phyloP scores from a whole-genome alignment of 1,140 invertebrate species.

The Cydia pomonella region DNA sequence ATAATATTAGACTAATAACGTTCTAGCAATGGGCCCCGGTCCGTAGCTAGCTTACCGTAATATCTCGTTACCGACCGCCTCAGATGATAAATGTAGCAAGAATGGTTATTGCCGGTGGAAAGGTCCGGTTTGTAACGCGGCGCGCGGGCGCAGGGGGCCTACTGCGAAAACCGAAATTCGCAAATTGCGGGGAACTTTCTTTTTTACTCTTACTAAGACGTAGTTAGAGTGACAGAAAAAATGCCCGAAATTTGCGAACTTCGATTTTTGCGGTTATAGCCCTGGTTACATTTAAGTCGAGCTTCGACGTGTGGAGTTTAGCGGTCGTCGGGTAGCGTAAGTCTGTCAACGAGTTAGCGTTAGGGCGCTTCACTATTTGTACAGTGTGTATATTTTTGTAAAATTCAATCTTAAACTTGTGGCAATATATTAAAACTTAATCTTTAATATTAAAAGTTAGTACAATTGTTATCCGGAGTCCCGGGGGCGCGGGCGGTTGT shows the following conservation, averaged over 20 bases:
- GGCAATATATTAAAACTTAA: slow-evolving; percentile 72
- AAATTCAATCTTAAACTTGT: slow-evolving; percentile 73
- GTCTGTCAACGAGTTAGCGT: slow-evolving; percentile 77
- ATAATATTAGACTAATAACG: no score
- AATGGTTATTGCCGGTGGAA: background rate
- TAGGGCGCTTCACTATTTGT: slow-evolving; percentile 72
- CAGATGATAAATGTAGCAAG: background rate
- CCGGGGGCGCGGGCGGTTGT: slow-evolving; percentile 35
- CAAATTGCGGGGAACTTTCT: no score
- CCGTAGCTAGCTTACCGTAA: no score
- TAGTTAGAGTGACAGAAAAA: no score
- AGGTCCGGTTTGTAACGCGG: background rate
- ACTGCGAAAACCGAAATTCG: no score
- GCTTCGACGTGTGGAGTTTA: slow-evolving; percentile 26
- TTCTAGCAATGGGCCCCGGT: no score
- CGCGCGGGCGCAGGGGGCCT: background rate
- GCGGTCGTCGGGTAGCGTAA: slow-evolving; percentile 51
- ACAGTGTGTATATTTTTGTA: slow-evolving; percentile 79
- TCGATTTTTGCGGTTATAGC: no score
- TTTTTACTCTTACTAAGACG: no score
- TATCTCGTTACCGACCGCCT: no score
- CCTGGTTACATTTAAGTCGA: background rate
- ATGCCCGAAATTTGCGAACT: no score
- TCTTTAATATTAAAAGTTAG: slow-evolving; percentile 70
- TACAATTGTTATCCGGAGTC: slow-evolving; percentile 67